Base-by-base conservation (phyloP, 2,797 vertebrate genomes). In the Coracias cyanogaster region DNA sequence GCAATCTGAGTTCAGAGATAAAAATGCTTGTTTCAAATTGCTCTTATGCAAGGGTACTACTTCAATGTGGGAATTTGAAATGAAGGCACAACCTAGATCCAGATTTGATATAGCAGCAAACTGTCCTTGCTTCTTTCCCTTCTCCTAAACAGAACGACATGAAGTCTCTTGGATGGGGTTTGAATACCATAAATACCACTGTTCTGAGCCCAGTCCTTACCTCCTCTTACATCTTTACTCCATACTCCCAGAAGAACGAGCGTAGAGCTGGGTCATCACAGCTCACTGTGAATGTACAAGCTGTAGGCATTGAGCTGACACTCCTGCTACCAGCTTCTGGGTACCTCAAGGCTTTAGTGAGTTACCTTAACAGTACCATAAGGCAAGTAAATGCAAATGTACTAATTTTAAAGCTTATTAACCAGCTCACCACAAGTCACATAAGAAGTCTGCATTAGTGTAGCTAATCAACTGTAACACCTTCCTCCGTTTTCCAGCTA, bases 331-430 rank as follows among this genome's bases (percentile, higher is more conserved):
- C 54, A 93, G 72, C 29, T 90, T 67, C 58, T 58, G 35, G 22
- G 18, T 62, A 54, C 28, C 35, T 82, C 37, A 66, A 54, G 26
- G 24, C 46, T 83, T 80, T 49, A 65, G 28, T 54, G 49, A 69
- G 25, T 77, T 86, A 73, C 6, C 65, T 41, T 90, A 82, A 77
- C 48, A 86, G 52, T 33, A 64, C 48, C 62, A 29, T 70, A 85
- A 87, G 51, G 29, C 72, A 7, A 72, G 49, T 69, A 93, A 95
- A 86, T 72, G 55, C 11, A 84, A 83, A 76, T 51, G 22, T 46
- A 66, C 70, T 86, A 10, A 72, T 78, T 92, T 76, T 82, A 82
- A 86, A 79, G 15, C 20, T 72, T 88, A 73, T 78, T 88, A 94
- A 91, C n/a, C 39, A 82, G 11, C 22, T 84, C 66, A 51, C 29